phyloP scores from a whole-genome alignment of 2,797 vertebrate genomes.

The Notolabrus celidotus region DNA sequence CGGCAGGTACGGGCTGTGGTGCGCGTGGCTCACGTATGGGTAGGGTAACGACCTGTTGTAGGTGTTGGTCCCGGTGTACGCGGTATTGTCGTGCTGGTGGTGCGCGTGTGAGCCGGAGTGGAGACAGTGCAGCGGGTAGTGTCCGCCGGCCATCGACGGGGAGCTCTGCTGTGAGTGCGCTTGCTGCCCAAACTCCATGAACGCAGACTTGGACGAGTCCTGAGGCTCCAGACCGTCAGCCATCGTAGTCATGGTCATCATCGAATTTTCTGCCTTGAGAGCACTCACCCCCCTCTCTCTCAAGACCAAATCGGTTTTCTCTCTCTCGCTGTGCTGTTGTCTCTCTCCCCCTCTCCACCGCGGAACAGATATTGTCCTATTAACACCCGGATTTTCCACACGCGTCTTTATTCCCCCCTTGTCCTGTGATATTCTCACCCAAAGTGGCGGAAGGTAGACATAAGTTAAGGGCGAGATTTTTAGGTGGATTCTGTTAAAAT shows the following conservation, averaged over 20 bases:
- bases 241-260: constrained; percentile 99
- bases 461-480: constrained; percentile 93
- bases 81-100: constrained; percentile 91
- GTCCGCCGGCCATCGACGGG: constrained; percentile 95
- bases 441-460: constrained; percentile 85
- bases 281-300: constrained; percentile 89
- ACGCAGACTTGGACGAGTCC: constrained; percentile 99
- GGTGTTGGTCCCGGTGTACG: constrained; percentile 87
- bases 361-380: constrained; percentile 87
- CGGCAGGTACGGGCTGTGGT: constrained; percentile 98
- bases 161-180: constrained; percentile 94
- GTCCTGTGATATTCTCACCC: constrained; percentile 85
- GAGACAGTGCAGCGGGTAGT: constrained; percentile 98
- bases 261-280: constrained; percentile 96
- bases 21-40: constrained; percentile 96
- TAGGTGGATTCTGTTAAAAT: constrained; percentile 97
- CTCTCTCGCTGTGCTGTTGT: constrained; percentile 82
- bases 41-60: constrained; percentile 97
- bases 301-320: constrained; percentile 85
- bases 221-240: constrained; percentile 99
- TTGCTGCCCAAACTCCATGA: constrained; percentile 98
- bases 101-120: constrained; percentile 95
- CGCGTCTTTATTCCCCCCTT: constrained; percentile 76
- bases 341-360: constrained; percentile 83
- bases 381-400: constrained; percentile 84